These are phyloP conservation scores for Sialis lutaria DNA, from an alignment of 2,888 invertebrate species.

Conservation along the genomic window DNA sequence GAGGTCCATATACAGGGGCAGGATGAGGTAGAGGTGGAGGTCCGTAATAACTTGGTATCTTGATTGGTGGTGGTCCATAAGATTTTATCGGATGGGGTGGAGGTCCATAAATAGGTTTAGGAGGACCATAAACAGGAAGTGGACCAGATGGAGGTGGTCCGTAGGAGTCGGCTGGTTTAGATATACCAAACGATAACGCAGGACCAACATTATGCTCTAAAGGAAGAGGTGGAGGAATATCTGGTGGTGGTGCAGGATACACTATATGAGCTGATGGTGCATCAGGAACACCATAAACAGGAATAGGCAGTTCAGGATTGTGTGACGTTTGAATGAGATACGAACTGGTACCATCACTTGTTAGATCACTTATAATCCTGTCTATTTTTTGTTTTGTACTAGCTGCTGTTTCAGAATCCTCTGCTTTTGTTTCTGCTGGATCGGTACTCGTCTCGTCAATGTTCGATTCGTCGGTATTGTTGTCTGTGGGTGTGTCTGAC, in stretches of 20 bases:
- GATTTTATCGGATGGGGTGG: background rate
- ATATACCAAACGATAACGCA: constrained; percentile 31
- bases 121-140: background rate
- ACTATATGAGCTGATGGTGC: constrained; percentile 24
- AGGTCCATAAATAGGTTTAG: background rate
- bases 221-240: constrained; percentile 21
- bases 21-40: constrained; percentile 23
- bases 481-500: constrained; percentile 9
- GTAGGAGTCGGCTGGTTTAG: constrained; percentile 31
- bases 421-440: constrained; percentile 16
- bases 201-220: constrained; percentile 6
- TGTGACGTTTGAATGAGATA: constrained; percentile 19
- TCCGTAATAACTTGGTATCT: constrained; percentile 7
- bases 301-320: constrained; percentile 33
- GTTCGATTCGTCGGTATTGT: constrained; percentile 9
- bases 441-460: constrained; percentile 2
- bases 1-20: constrained; percentile 26
- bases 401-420: constrained; percentile 18
- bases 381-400: constrained; percentile 21
- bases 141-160: constrained; percentile 28
- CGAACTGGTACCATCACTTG: constrained; percentile 11
- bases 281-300: constrained; percentile 40
- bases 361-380: constrained; percentile 11
- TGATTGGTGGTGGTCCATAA: constrained; percentile 32
- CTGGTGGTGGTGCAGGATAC: constrained; percentile 29